These are phyloP conservation scores for Agapornis roseicollis DNA, from an alignment of 2,113 vertebrate species.

Conservation along the genomic window DNA sequence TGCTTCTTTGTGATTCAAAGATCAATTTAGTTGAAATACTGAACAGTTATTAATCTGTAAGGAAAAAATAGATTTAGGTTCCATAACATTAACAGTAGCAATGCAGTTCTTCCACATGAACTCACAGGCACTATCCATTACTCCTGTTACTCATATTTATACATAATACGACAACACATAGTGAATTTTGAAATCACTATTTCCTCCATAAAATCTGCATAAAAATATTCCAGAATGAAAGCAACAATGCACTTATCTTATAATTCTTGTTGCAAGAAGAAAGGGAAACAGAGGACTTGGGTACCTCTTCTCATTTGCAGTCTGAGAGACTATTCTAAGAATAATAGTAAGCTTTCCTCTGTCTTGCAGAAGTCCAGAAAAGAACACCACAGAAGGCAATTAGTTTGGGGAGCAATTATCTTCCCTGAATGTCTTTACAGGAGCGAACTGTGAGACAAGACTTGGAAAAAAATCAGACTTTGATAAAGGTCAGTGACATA, in stretches of 20 bases:
- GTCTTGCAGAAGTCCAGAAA: neutral
- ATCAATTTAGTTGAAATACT: neutral
- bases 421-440: conserved; percentile 33
- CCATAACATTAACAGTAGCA: neutral
- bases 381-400: conserved; percentile 15
- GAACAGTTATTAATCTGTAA: neutral
- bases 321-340: neutral
- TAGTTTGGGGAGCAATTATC: conserved; percentile 57
- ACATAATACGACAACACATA: neutral
- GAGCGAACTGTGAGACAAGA: neutral
- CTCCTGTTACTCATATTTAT: neutral
- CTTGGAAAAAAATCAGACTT: conserved; percentile 41
- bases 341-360: neutral
- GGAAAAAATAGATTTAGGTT: neutral
- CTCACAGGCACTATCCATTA: neutral
- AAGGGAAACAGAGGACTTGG: neutral
- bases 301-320: neutral
- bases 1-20: neutral
- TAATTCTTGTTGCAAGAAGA: neutral
- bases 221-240: neutral
- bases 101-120: neutral
- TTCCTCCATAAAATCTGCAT: neutral
- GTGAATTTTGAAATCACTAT: neutral
- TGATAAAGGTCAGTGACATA: conserved; percentile 64
- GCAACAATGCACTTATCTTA: neutral